A percentile compares a stretch with the other conserved stretches of the same genome.
Evolutionary conservation across 2,113 vertebrate genomes (phyloP).

Genomic region (Spea multiplicata): DNA sequence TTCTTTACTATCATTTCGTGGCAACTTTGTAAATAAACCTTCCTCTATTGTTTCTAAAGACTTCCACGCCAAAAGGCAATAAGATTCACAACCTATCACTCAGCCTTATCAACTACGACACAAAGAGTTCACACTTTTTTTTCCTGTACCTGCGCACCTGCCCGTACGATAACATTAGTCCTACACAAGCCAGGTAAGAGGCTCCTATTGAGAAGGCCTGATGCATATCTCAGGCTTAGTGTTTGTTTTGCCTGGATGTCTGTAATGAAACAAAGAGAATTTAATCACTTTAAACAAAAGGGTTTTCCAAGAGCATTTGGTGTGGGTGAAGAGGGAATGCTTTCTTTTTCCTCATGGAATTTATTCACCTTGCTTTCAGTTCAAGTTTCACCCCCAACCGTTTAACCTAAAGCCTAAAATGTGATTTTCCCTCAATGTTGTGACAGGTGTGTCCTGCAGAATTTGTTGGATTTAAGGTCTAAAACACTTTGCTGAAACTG

Average conservation of each 20-base stretch:
- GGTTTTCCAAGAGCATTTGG: background rate
- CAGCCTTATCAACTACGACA: slow-evolving; percentile 23
- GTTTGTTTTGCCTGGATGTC: slow-evolving; percentile 47
- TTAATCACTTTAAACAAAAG: slow-evolving; percentile 48
- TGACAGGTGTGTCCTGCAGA: slow-evolving; percentile 39
- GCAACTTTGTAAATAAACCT: slow-evolving; percentile 1
- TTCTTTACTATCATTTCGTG: slow-evolving; percentile 18
- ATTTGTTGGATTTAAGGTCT: slow-evolving; percentile 1
- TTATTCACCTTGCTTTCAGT: slow-evolving; percentile 28
- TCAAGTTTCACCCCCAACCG: slow-evolving; percentile 28
- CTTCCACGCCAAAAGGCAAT: slow-evolving; percentile 5
- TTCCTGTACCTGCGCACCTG: slow-evolving; percentile 43
- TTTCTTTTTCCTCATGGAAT: background rate
- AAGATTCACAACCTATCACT: slow-evolving; percentile 30
- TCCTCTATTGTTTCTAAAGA: slow-evolving; percentile 9
- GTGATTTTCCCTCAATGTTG: slow-evolving; percentile 29
- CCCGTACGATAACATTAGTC: slow-evolving; percentile 36
- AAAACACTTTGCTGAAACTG: slow-evolving; percentile 8
- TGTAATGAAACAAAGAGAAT: slow-evolving; percentile 49
- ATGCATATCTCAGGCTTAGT: slow-evolving; percentile 35
- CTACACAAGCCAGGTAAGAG: slow-evolving; percentile 45
- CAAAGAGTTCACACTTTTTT: slow-evolving; percentile 39
- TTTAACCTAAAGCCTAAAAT: slow-evolving; percentile 16
- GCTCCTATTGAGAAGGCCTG: slow-evolving; percentile 25
- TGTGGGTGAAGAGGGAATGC: background rate